Evolutionary conservation across 2,113 vertebrate species (phyloP), one percentile per base, ranked within the genome.

Genomic region (Gopherus flavomarginatus): DNA sequence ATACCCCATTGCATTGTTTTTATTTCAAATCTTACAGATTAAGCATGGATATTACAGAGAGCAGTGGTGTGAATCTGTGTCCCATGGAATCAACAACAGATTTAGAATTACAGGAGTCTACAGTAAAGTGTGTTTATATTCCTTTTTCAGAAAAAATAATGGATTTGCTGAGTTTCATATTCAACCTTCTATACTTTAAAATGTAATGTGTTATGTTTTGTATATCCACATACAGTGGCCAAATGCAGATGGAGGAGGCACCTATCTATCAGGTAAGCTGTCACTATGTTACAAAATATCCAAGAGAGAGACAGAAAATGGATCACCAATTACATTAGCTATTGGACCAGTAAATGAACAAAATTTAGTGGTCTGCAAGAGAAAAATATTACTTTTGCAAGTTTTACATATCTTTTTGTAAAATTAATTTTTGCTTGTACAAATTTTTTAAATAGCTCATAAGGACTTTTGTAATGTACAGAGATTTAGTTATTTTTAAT

Each of bases 231-330:
- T 56, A 3, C 96, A 99, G 99, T 87, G 98, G 98, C 72, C 99
- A 99, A 94, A 98, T 99, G 42, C 98, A 98, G 84, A 97, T 99
- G 91, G 98, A 99, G 31, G 97, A 98, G 29, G 96, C 98, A 93
- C 96, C 96, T 1, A 97, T 98, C 90, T 97, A 96, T 77, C 99
- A 99, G 99, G 99, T 99, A 99, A 0, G 96, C 89, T 93, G 88
- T 88, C 22, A 88, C 3, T 53, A 3, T 50, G 22, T 91, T 86
- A 21, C 6, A 86, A 78, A 90, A 47, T 89, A 14, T 22, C 29
- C 6, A 3, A 13, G 5, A 47, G 53, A 47, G 6, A 59, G 14
- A 52, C 31, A 59, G 44, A 83, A 93, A 92, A 49, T 44, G 11
- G 91, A 3, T 4, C 35, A 77, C 44, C 2, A 49, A 2, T 54